phyloP scores from a whole-genome alignment of 1,140 invertebrate species.

The Cotesia chilonis region DNA sequence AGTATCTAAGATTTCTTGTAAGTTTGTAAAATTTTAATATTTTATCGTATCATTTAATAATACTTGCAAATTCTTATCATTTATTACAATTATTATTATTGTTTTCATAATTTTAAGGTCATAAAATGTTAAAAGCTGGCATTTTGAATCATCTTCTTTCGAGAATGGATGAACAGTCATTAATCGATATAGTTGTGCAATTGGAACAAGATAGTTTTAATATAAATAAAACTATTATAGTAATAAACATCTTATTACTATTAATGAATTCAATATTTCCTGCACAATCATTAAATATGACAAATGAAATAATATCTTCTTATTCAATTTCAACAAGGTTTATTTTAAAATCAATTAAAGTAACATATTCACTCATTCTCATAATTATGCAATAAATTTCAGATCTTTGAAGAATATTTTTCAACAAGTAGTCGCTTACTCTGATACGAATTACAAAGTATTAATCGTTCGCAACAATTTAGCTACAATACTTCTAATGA shows the following conservation, averaged over 20 bases:
- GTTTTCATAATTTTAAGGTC: constrained; percentile 41
- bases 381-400: constrained; percentile 3
- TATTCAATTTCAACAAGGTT: constrained; percentile 48
- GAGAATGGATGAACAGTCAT: constrained; percentile 45
- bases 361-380: background rate
- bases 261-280: constrained; percentile 44
- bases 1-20: constrained; percentile 46
- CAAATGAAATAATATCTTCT: constrained; percentile 34
- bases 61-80: background rate
- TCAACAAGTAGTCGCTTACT: constrained; percentile 39
- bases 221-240: constrained; percentile 35
- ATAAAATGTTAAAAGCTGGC: constrained; percentile 48
- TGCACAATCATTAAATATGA: background rate
- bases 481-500: constrained; percentile 48
- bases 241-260: constrained; percentile 47
- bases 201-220: constrained; percentile 34
- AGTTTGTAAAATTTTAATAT: constrained; percentile 37
- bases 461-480: constrained; percentile 52
- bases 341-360: constrained; percentile 16
- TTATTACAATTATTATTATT: background rate
- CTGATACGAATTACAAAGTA: constrained; percentile 32
- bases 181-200: constrained; percentile 15
- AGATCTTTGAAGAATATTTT: constrained; percentile 52
- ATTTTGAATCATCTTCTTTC: constrained; percentile 46
- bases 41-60: background rate